Conservation (phyloP, 2,797 vertebrate genomes). For the Crocidura indochinensis region DNA sequence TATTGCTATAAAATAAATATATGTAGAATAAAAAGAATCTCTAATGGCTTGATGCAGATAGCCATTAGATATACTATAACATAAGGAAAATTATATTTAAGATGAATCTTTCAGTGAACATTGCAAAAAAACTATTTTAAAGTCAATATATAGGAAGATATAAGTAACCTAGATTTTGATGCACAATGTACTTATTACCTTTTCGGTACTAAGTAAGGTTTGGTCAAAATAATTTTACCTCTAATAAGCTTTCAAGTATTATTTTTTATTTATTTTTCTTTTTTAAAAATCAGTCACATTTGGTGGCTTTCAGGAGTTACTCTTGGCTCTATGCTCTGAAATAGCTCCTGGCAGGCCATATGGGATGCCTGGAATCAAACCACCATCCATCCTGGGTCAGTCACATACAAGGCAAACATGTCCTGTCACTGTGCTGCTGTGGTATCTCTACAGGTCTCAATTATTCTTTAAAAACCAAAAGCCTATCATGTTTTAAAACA, state of each 20-base stretch:
- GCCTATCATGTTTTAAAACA: constrained; percentile 19
- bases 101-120: background rate
- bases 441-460: too few relatives aligned
- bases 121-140: constrained; percentile 30
- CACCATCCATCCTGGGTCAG: too few relatives aligned
- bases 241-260: constrained; percentile 33
- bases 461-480: too few relatives aligned
- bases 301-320: too few relatives aligned
- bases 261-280: background rate
- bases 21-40: background rate
- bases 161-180: background rate
- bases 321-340: too few relatives aligned
- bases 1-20: constrained; percentile 45
- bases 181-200: background rate
- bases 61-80: constrained; percentile 1
- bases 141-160: constrained; percentile 17
- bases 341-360: too few relatives aligned
- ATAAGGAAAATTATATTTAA: constrained; percentile 3
- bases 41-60: background rate
- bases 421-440: too few relatives aligned
- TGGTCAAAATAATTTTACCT: background rate
- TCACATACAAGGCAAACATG: too few relatives aligned
- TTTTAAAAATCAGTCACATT: too few relatives aligned
- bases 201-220: background rate
- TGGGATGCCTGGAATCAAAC: too few relatives aligned